phyloP scores from a whole-genome alignment of 2,888 invertebrate genomes.

The Noctua fimbriata region DNA sequence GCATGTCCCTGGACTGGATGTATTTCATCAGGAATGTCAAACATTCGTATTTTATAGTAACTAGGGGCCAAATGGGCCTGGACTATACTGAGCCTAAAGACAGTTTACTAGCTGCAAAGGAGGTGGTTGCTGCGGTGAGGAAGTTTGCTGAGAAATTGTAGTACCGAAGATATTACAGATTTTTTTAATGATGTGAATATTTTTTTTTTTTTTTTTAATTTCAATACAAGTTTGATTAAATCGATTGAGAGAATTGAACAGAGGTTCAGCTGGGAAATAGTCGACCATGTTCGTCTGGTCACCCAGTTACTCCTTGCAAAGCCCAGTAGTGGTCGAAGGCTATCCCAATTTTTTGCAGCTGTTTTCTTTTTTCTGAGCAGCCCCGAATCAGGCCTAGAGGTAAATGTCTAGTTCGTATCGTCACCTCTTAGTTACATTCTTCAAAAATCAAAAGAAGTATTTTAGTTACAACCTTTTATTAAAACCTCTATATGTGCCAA shows the following conservation, averaged over 20 bases:
- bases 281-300: background rate
- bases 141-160: slow-evolving; percentile 27
- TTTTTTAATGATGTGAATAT: background rate
- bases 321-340: background rate
- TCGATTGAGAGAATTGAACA: background rate
- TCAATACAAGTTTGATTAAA: background rate
- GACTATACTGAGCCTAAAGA: background rate
- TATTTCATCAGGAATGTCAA: background rate
- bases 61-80: slow-evolving; percentile 25
- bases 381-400: too few species aligned
- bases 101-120: slow-evolving; percentile 37
- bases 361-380: background rate
- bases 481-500: background rate
- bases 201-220: background rate
- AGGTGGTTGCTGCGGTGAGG: slow-evolving; percentile 28
- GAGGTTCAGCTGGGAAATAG: background rate
- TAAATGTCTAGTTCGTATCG: background rate
- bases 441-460: background rate
- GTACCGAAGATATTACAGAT: background rate
- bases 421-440: background rate
- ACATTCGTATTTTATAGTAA: slow-evolving; percentile 48
- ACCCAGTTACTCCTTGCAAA: background rate
- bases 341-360: background rate
- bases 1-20: slow-evolving; percentile 55
- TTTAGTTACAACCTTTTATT: background rate